Evolutionary conservation across 2,888 invertebrate genomes (phyloP).

Genomic region (Chorisops tibialis): DNA sequence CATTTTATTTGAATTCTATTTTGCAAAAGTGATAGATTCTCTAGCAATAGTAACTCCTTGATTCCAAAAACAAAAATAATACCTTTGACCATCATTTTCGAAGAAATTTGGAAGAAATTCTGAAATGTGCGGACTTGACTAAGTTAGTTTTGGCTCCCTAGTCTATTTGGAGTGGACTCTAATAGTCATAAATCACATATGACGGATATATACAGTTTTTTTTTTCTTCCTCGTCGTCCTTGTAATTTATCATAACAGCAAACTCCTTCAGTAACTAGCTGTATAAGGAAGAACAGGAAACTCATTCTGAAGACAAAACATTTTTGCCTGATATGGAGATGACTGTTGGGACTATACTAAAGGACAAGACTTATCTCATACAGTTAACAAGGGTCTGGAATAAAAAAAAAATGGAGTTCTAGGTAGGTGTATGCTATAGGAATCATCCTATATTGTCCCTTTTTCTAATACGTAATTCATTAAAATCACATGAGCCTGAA

Average conservation of each 20-base stretch:
- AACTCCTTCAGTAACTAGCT: neutral
- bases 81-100: too few species aligned
- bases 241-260: too few species aligned
- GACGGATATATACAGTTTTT: conserved; percentile 14
- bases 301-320: conserved; percentile 11
- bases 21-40: too few species aligned
- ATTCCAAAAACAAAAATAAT: too few species aligned
- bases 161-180: neutral
- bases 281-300: conserved; percentile 6
- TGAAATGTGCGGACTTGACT: conserved; percentile 12
- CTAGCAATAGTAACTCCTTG: too few species aligned
- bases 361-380: neutral
- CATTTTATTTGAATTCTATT: too few species aligned
- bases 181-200: conserved; percentile 24
- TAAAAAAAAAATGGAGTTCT: neutral
- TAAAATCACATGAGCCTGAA: neutral
- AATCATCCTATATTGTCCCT: neutral
- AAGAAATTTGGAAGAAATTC: neutral
- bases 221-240: too few species aligned
- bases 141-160: neutral
- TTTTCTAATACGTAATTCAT: neutral
- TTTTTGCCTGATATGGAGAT: conserved; percentile 15
- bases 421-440: neutral
- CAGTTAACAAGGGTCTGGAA: neutral
- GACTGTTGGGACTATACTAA: conserved; percentile 5